Evolutionary conservation across 2,888 invertebrate species (phyloP), one percentile per base, ranked within the genome.

Genomic region (Tanypteryx hageni): DNA sequence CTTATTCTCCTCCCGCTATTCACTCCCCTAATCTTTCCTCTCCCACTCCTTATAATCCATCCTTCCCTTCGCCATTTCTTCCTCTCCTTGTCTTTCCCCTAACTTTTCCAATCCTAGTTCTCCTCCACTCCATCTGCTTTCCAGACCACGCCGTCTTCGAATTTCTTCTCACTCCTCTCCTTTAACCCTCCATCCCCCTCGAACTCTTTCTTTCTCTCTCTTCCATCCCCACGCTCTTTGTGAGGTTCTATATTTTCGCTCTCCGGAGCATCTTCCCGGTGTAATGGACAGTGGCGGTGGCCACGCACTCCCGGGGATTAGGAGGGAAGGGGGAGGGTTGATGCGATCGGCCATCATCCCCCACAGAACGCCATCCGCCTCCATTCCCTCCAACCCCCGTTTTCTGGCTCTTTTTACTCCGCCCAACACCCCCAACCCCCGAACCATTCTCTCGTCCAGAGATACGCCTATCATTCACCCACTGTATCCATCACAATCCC

Each of bases 251-350:
- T 76, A 76, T 76, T 76, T 76, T 76, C 76, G 76, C 27, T 13
- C 64, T 64, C 89, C 11, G 64, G 89, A 89, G 64, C 89, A 89
- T 89, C 64, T 89, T 89, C 64, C 89, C 89, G 68, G 89, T 89
- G 89, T 89, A 89, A 89, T 89, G 89, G 89, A 89, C 89, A 89
- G 89, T 64, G 89, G 68, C 89, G 31, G 64, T 89, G 31, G n/a
- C 64, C 27, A 27, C 68, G n/a, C 89, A 89, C 89, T 89, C 89
- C 44, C 89, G 31, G 44, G 89, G 89, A 89, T 89, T 89, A 89
- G 64, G 89, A 44, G 89, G 18, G 5, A 31, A 31, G 86, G 27
- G 64, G 44, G 22, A 18, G 57, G 85, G 57, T 61, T 22, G 64
- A 68, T 89, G 44, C 44, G 89, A 89, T 89, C 44, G 89, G 89